Conservation (phyloP, 2,797 vertebrate genomes). For the Acrocephalus scirpaceus region DNA sequence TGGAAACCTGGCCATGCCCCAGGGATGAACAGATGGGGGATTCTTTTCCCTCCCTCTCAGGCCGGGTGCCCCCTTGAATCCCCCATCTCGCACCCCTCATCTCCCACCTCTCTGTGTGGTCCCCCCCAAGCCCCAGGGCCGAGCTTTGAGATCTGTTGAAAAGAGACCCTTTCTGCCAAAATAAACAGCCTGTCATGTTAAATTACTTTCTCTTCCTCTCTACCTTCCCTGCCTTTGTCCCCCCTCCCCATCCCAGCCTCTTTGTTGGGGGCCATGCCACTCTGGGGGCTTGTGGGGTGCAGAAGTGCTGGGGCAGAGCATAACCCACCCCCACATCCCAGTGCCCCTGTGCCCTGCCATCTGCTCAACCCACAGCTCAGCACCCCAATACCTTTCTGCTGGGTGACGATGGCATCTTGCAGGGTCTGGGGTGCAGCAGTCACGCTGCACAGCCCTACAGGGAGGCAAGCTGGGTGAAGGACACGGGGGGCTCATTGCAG, state of each 20-base stretch:
- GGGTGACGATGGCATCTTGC: conserved; percentile 72
- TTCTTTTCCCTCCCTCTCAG: background rate
- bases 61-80: background rate
- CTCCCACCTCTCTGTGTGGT: conserved; percentile 59
- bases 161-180: conserved; percentile 78
- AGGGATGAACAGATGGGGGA: background rate
- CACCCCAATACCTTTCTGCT: conserved; percentile 62
- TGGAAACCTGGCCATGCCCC: background rate
- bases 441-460: conserved; percentile 54
- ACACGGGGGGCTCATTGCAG: fast-evolving
- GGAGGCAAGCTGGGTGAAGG: background rate
- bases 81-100: background rate
- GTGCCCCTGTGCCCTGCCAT: conserved; percentile 67
- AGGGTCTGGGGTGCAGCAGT: conserved; percentile 73
- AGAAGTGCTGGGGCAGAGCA: background rate
- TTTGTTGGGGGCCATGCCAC: background rate
- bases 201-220: conserved; percentile 72
- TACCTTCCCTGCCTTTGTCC: conserved; percentile 34
- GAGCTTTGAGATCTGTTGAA: conserved; percentile 76
- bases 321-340: conserved; percentile 46
- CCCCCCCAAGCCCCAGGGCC: background rate
- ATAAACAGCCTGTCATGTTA: conserved; percentile 81
- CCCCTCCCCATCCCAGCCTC: background rate
- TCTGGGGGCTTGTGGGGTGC: background rate
- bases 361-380: conserved; percentile 72